A percentile compares a stretch with the other conserved stretches of the same genome.
These are phyloP conservation scores for Acleris emargana DNA, from an alignment of 2,888 invertebrate genomes.

Conservation along the genomic window DNA sequence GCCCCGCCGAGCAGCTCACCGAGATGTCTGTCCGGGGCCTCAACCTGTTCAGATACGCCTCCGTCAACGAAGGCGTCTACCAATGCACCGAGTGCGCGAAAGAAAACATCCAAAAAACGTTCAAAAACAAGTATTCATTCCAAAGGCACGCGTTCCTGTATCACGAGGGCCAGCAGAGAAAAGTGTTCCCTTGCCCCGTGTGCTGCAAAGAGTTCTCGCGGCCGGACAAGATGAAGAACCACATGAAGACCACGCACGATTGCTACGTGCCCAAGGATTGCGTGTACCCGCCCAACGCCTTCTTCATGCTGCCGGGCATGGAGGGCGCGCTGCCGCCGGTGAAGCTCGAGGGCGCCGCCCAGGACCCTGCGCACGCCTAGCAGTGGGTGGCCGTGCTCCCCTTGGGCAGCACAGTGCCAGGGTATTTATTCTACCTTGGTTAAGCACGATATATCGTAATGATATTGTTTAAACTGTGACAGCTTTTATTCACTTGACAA, in stretches of 20 bases:
- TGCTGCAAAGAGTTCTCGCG: conserved; percentile 96
- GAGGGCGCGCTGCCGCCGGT: conserved; percentile 76
- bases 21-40: conserved; percentile 96
- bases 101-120: conserved; percentile 95
- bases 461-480: too few relatives aligned
- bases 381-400: conserved; percentile 35
- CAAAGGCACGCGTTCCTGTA: conserved; percentile 96
- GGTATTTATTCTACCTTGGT: too few relatives aligned
- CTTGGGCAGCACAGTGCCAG: too few relatives aligned
- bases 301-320: conserved; percentile 79
- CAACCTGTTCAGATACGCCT: conserved; percentile 95
- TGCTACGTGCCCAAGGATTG: conserved; percentile 95
- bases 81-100: conserved; percentile 97
- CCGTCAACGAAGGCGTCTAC: conserved; percentile 94
- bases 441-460: too few relatives aligned
- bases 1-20: conserved; percentile 94
- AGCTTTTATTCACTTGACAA: too few relatives aligned
- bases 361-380: conserved; percentile 73
- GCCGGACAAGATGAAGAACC: conserved; percentile 97
- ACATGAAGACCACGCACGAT: conserved; percentile 96
- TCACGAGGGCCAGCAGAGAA: conserved; percentile 96
- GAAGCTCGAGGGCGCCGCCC: conserved; percentile 74
- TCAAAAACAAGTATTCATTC: conserved; percentile 98
- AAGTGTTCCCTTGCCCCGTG: conserved; percentile 96
- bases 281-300: conserved; percentile 89